Evolutionary conservation across 2,113 vertebrate genomes (phyloP), one percentile per base, ranked within the genome.

Genomic region (Phalacrocorax carbo): DNA sequence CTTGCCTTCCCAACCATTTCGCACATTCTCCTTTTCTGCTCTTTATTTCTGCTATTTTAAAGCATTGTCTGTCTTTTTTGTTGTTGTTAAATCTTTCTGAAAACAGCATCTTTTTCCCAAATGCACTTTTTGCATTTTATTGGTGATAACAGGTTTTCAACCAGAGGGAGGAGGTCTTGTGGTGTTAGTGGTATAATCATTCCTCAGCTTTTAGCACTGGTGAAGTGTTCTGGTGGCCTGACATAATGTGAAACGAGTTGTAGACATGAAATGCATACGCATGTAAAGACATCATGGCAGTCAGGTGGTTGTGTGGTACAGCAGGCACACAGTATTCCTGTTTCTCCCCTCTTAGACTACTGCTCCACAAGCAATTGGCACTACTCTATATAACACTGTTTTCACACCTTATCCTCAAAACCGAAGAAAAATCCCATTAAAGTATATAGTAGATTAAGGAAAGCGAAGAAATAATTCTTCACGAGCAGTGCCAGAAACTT

Each of bases 241-340:
- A 68, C 10, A 36, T 44, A 60, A 40, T 0, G 2, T 60, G 30
- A 94, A 78, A 71, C 0, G 2, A 72, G 20, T 15, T 69, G n/a
- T 79, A 64, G 89, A 42, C 1, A 2, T 86, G 86, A 88, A 79
- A 60, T 60, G 42, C 8, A 5, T 51, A 60, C 55, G 42, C 8
- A 5, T 51, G 30, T 42, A 46, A 42, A 65, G 32, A 8, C 2
- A 1, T 27, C 0, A 0, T 7, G 15, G 58, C 21, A 58, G 62
- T 40, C 23, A 15, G 7, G 7, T 27, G n/a, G 42, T 66, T 90
- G 26, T 48, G 13, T 30, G 69, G 77, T 25, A 22, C 30, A 49
- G 51, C 38, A 65, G 55, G 44, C 48, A 57, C 15, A 16, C 13
- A 15, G 21, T 38, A 42, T 46, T 83, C 22, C 65, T 75, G 12